Percentiles rank a stretch among this genome's conserved stretches.
These are phyloP conservation scores for Scaptodrosophila lebanonensis DNA, from an alignment of 1,140 invertebrate species.

Conservation along the genomic window DNA sequence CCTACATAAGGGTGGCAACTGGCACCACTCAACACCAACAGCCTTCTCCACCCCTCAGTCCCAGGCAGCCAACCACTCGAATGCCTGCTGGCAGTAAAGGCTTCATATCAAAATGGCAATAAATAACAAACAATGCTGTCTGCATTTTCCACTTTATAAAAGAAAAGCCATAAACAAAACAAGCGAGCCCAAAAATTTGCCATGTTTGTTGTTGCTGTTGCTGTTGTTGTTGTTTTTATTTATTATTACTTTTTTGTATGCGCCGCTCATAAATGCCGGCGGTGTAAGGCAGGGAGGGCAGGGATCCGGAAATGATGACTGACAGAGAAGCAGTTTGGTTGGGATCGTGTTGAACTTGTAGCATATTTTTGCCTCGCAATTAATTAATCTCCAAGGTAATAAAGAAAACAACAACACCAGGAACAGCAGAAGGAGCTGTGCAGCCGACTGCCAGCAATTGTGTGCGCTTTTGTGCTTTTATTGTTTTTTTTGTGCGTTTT, in stretches of 20 bases:
- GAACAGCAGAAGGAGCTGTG: slow-evolving; percentile 12
- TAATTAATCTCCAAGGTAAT: slow-evolving; percentile 74
- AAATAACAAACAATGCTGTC: slow-evolving; percentile 73
- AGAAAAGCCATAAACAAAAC: slow-evolving; percentile 66
- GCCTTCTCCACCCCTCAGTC: background rate
- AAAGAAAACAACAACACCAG: slow-evolving; percentile 44
- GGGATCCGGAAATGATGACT: slow-evolving; percentile 56
- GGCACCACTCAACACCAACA: slow-evolving; percentile 10
- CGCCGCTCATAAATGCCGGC: slow-evolving; percentile 54
- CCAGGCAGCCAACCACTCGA: background rate
- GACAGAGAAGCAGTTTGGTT: slow-evolving; percentile 4
- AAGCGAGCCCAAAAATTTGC: slow-evolving; percentile 65
- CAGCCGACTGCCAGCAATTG: slow-evolving; percentile 53
- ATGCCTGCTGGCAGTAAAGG: slow-evolving; percentile 40
- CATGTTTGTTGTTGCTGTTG: slow-evolving; percentile 55
- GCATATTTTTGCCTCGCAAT: slow-evolving; percentile 66
- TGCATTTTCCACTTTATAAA: slow-evolving; percentile 74
- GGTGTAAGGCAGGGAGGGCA: slow-evolving; percentile 7
- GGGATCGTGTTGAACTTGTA: slow-evolving; percentile 41
- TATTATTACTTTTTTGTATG: slow-evolving; percentile 24
- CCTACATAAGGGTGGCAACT: too few species aligned
- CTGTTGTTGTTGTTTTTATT: slow-evolving; percentile 4
- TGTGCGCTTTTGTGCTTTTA: slow-evolving; percentile 56
- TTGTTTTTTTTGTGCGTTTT: slow-evolving; percentile 47
- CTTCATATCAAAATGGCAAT: slow-evolving; percentile 71